Percentiles rank a stretch among this genome's conserved stretches.
Conservation (phyloP, 2,113 vertebrate genomes). For the Rhea americana region DNA sequence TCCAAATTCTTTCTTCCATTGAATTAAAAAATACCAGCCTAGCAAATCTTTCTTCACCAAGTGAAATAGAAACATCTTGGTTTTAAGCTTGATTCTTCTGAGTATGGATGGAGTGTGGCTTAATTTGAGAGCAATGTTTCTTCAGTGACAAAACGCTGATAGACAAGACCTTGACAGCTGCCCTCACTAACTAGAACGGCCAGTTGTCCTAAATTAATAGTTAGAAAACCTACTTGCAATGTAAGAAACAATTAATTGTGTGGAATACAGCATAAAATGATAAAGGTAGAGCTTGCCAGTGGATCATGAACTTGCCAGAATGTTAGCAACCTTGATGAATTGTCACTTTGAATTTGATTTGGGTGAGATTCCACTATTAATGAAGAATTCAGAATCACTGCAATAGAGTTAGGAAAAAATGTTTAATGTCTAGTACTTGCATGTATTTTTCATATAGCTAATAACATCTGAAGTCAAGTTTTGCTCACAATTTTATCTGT, state of each 20-base stretch:
- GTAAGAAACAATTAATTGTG: neutral
- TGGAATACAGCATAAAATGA: neutral
- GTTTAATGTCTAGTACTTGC: conserved; percentile 61
- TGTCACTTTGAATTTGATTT: conserved; percentile 65
- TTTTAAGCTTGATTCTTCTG: conserved; percentile 5
- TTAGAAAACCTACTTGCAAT: neutral
- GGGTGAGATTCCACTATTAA: neutral
- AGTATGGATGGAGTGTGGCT: neutral
- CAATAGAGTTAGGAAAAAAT: conserved; percentile 28
- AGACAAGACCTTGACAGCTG: neutral
- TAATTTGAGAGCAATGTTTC: neutral
- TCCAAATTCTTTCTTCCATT: neutral
- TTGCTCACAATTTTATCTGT: conserved; percentile 63
- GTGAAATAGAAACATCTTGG: neutral
- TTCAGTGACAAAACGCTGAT: neutral
- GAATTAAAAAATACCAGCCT: neutral
- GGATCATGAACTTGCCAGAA: neutral
- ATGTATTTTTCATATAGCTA: conserved; percentile 66
- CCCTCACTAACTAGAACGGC: neutral
- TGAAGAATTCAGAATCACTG: conserved; percentile 41
- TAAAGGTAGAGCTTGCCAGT: neutral
- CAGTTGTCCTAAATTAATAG: neutral
- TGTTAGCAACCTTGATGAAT: conserved; percentile 19
- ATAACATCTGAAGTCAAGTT: conserved; percentile 65
- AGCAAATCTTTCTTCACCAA: neutral